phyloP scores from a whole-genome alignment of 2,113 vertebrate species.

The Pimephales promelas region DNA sequence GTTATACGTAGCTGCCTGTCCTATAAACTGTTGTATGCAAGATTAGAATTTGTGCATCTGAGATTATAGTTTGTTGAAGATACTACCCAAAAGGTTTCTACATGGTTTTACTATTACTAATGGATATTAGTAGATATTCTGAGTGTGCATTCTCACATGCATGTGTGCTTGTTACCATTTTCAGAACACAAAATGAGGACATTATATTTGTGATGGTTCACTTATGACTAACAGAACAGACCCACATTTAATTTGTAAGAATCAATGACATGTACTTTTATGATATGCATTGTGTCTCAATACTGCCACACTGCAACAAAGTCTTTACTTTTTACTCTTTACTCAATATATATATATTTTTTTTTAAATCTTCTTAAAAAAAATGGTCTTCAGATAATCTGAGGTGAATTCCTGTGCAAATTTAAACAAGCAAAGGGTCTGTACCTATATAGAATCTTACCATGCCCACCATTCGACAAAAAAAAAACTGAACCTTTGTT shows the following conservation, averaged over 20 bases:
- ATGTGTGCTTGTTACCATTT: neutral
- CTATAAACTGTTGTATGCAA: too few relatives aligned
- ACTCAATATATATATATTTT: too few relatives aligned
- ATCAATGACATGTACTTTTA: neutral
- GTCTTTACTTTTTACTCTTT: too few relatives aligned
- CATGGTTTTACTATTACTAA: neutral
- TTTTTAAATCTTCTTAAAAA: too few relatives aligned
- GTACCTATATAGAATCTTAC: neutral
- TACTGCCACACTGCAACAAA: neutral
- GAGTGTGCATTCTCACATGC: neutral
- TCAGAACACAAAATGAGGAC: neutral
- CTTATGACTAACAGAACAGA: too few relatives aligned
- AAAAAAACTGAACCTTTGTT: neutral
- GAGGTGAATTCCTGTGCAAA: too few relatives aligned
- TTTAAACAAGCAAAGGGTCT: too few relatives aligned
- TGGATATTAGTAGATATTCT: neutral
- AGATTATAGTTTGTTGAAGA: neutral
- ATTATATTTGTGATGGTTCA: neutral
- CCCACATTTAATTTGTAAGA: too few relatives aligned
- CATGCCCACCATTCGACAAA: neutral
- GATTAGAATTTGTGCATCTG: neutral
- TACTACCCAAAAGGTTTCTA: neutral
- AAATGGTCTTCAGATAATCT: too few relatives aligned
- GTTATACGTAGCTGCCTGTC: too few relatives aligned
- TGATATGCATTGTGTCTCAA: neutral